Evolutionary conservation across 2,113 vertebrate species (phyloP).

Genomic region (Microtus pennsylvanicus): DNA sequence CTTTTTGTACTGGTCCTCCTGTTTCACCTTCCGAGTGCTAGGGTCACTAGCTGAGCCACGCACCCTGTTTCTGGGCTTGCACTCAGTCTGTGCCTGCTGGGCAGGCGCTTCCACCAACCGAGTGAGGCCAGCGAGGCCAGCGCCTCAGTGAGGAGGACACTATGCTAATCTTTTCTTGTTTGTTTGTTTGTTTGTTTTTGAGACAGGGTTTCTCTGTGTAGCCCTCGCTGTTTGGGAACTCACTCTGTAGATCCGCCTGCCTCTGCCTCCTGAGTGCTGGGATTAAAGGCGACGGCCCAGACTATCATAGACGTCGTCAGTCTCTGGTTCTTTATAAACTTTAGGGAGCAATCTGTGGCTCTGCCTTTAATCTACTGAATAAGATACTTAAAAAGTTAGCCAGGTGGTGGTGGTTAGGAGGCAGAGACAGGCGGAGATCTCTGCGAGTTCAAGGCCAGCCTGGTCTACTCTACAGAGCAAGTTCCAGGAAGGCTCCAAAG

Average conservation of each 20-base stretch:
- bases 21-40: not conserved
- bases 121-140: not conserved
- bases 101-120: not conserved
- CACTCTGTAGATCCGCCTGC: not conserved
- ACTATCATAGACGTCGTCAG: slow-evolving; percentile 10
- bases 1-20: not conserved
- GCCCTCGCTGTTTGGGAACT: not conserved
- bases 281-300: not conserved
- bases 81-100: not conserved
- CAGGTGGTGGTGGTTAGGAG: too few species aligned
- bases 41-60: not conserved
- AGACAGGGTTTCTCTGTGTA: not conserved
- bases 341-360: not conserved
- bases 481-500: too few species aligned
- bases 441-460: too few species aligned
- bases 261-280: not conserved
- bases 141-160: not conserved
- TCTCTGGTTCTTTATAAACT: not conserved
- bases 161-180: too few species aligned
- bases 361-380: not conserved
- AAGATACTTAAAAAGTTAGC: not conserved
- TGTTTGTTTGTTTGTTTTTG: too few species aligned
- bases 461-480: too few species aligned
- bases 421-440: too few species aligned
- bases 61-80: not conserved